These are phyloP conservation scores for Danio tinwini DNA, from an alignment of 2,797 vertebrate genomes.

Conservation along the genomic window DNA sequence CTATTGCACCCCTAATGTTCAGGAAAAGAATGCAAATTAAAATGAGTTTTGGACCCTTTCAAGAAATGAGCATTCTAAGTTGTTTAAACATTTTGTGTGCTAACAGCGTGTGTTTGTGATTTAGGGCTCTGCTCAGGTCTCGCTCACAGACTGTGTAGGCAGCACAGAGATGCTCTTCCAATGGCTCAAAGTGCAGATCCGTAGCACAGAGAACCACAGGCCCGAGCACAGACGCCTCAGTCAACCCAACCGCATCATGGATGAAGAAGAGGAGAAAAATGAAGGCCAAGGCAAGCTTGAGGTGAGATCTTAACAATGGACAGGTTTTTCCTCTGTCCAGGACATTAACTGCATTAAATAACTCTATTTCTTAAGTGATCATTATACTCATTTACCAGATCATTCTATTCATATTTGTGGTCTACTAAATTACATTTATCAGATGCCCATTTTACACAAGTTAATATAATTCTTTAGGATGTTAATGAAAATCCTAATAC, in stretches of 20 bases:
- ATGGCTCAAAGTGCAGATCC: slow-evolving; percentile 88
- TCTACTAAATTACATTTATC: too few species aligned
- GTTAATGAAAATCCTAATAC: too few species aligned
- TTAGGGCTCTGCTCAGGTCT: slow-evolving; percentile 92
- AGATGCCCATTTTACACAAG: too few species aligned
- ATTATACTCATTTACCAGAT: not conserved
- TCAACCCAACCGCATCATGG: slow-evolving; percentile 65
- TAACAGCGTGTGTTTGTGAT: slow-evolving; percentile 21
- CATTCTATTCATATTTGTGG: too few species aligned
- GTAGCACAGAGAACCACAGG: slow-evolving; percentile 74
- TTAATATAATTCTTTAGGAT: too few species aligned
- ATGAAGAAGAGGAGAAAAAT: slow-evolving; percentile 73
- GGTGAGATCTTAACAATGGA: slow-evolving; percentile 72
- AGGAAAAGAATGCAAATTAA: too few species aligned
- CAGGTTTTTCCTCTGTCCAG: not conserved
- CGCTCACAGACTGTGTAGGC: slow-evolving; percentile 82
- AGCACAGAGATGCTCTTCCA: slow-evolving; percentile 88
- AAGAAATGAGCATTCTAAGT: not conserved
- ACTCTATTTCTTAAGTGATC: not conserved
- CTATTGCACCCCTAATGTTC: too few species aligned
- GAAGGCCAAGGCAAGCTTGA: slow-evolving; percentile 61
- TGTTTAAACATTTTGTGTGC: not conserved
- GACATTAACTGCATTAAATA: not conserved
- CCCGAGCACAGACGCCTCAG: slow-evolving; percentile 71
- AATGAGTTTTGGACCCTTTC: not conserved